phyloP scores from a whole-genome alignment of 1,140 invertebrate species.

The Lutraria rhynchaena region DNA sequence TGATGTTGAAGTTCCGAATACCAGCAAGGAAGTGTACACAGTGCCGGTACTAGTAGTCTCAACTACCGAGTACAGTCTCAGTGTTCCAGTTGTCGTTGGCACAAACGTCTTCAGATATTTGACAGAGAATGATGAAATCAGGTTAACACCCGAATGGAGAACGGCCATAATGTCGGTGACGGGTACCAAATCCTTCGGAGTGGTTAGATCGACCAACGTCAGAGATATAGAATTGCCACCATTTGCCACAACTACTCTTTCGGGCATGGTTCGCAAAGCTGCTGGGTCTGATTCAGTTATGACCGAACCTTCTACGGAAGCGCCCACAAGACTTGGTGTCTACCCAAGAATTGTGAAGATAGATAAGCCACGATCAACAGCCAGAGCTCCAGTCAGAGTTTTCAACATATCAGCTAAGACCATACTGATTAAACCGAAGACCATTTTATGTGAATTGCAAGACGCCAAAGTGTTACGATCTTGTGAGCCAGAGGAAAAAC shows the following conservation, averaged over 20 bases:
- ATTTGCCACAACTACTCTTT: background rate
- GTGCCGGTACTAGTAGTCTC: background rate
- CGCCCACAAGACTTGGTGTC: background rate
- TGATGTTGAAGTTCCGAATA: background rate
- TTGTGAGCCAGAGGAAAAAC: background rate
- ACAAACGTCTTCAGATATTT: background rate
- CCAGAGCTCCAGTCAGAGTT: background rate
- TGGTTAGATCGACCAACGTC: background rate
- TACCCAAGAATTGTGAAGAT: background rate
- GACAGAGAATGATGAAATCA: background rate
- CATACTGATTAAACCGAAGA: background rate
- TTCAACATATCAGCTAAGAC: conserved; percentile 16
- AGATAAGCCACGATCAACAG: background rate
- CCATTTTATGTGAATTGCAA: conserved; percentile 15
- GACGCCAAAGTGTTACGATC: conserved; percentile 11
- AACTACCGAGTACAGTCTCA: background rate
- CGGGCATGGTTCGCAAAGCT: background rate
- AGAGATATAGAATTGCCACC: background rate
- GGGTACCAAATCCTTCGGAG: background rate
- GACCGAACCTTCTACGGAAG: conserved; percentile 1
- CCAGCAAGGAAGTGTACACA: background rate
- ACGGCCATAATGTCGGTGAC: background rate
- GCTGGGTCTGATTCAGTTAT: background rate
- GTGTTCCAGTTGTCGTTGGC: background rate
- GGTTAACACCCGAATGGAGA: background rate